Base-by-base conservation (phyloP, 2,797 vertebrate species). In the Thripadectes ignobilis region DNA sequence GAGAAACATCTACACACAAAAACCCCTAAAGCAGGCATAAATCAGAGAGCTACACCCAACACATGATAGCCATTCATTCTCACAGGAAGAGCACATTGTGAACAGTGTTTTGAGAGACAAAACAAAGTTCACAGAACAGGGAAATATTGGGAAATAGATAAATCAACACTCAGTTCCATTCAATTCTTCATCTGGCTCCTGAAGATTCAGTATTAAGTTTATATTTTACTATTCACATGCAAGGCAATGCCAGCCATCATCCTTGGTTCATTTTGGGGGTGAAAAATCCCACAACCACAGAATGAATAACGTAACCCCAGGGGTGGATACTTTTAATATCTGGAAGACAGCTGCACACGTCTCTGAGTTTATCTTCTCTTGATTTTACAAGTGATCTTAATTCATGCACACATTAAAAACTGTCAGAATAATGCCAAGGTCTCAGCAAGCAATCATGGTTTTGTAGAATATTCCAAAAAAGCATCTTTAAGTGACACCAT, bases 31-130 rank as follows among this genome's bases (percentile, higher is more conserved):
- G 76, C 85, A 95, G 84, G 82, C 95, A 95, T 95, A 94, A 94
- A 89, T 97, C 95, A 96, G 81, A 79, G 81, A 32, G 76, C 88
- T 93, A 91, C 96, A 73, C 93, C 95, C 96, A 94, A 63, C 55
- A 86, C 27, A 75, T 62, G 90, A 96, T 38, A 93, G 95, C 93
- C 88, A 81, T 91, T 97, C 83, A 92, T 91, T 93, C 91, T 88
- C 92, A 97, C 81, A 89, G 97, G 96, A 97, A 97, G 67, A 96
- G 65, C 78, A 88, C 57, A 88, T 88, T 94, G 89, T 71, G 88
- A 89, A 30, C 90, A 89, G 77, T 22, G 61, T 74, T 92, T 81
- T 89, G 73, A 96, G 67, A 93, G 88, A 91, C 92, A 97, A 97
- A 96, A 96, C 91, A 95, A 95, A 93, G 74, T 86, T 73, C 88